Conservation (phyloP, 2,113 vertebrate genomes). For the Halichoerus grypus region DNA sequence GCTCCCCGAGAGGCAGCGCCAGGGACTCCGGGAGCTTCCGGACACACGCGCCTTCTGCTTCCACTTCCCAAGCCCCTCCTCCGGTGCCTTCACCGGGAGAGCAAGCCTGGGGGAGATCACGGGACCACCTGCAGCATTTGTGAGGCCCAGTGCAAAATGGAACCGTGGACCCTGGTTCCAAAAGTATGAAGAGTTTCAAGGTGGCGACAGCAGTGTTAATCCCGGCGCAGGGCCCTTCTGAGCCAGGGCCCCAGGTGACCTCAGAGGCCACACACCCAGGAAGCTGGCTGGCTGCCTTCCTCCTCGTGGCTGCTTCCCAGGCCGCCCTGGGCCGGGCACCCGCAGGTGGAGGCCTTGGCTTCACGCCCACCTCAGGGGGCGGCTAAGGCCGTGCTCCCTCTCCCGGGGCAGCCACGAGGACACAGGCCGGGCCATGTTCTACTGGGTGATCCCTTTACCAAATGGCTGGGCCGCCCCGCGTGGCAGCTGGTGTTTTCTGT, state of each 20-base stretch:
- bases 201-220: rapidly evolving
- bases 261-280: not conserved
- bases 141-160: rapidly evolving
- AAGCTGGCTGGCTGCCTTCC: not conserved
- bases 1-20: rapidly evolving
- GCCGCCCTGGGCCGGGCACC: not conserved
- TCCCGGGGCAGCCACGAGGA: rapidly evolving
- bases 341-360: not conserved
- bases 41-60: rapidly evolving
- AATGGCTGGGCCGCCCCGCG: rapidly evolving
- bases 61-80: not conserved
- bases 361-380: rapidly evolving
- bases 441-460: rapidly evolving
- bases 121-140: rapidly evolving
- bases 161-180: rapidly evolving
- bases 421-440: rapidly evolving
- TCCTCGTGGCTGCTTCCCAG: rapidly evolving
- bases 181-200: rapidly evolving
- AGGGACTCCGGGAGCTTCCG: not conserved
- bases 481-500: rapidly evolving
- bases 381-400: rapidly evolving
- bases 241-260: not conserved
- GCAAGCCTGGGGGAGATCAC: rapidly evolving
- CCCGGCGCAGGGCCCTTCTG: not conserved
- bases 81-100: rapidly evolving